These are phyloP conservation scores for Pocillopora grandis DNA, from an alignment of 92 coral and sea anemone genomes.

Conservation along the genomic window DNA sequence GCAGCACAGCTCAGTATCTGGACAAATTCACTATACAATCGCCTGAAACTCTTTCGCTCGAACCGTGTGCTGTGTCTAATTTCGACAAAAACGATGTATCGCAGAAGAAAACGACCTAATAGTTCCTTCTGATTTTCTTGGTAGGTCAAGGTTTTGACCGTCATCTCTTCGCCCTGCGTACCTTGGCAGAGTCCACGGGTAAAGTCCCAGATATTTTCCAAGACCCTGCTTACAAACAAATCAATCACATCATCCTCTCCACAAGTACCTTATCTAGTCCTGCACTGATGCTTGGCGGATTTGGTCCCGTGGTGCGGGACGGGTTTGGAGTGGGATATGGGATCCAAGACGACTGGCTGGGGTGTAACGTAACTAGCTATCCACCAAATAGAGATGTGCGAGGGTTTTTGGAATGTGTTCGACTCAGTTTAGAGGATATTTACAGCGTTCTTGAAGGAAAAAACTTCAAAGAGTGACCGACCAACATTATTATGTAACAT, in stretches of 20 bases:
- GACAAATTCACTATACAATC: no score
- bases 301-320: constrained; percentile 92
- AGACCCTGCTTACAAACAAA: constrained; percentile 77
- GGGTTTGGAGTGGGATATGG: constrained; percentile 95
- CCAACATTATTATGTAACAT: no score
- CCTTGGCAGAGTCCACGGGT: constrained; percentile 74
- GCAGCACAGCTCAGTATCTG: no score
- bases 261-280: constrained; percentile 96
- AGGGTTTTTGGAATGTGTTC: constrained; percentile 84
- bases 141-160: constrained; percentile 99
- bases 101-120: not conserved
- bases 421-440: constrained; percentile 81
- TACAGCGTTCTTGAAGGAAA: constrained; percentile 86
- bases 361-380: constrained; percentile 85
- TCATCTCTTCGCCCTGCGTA: constrained; percentile 90
- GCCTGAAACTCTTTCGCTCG: no score
- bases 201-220: constrained; percentile 83
- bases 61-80: no score
- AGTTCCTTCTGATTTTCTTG: not conserved
- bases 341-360: constrained; percentile 75
- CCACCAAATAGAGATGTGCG: constrained; percentile 72
- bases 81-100: not conserved
- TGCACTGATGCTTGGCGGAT: constrained; percentile 89
- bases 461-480: constrained; percentile 67
- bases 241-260: constrained; percentile 86